Percentiles rank a stretch among this genome's conserved stretches.
Conservation (phyloP, 2,113 vertebrate genomes). For the Petrocephalus zakoni region DNA sequence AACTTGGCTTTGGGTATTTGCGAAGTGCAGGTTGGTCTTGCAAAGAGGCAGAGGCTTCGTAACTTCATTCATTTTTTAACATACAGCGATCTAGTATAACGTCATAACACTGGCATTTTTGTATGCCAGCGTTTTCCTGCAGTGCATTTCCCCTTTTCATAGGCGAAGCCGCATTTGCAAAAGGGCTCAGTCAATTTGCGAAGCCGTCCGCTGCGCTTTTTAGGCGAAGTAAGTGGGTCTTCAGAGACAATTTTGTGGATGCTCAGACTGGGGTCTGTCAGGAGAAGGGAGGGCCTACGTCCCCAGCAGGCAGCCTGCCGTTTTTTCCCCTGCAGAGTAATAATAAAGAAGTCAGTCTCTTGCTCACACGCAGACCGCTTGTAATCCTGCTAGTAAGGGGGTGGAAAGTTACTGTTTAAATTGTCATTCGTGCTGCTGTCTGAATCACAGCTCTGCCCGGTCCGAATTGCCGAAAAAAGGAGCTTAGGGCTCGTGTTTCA, state of each 20-base stretch:
- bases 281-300: background rate
- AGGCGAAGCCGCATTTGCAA: background rate
- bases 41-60: background rate
- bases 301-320: background rate
- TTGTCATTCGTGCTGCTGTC: background rate
- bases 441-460: background rate
- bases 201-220: background rate
- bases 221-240: background rate
- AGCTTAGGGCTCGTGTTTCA: background rate
- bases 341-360: background rate
- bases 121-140: background rate
- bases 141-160: background rate
- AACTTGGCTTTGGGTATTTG: background rate
- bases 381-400: constrained; percentile 6
- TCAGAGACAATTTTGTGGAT: background rate
- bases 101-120: background rate
- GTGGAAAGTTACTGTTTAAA: constrained; percentile 10
- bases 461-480: no score
- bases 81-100: background rate
- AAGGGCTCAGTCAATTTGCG: background rate
- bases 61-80: background rate
- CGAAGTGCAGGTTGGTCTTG: background rate
- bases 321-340: background rate
- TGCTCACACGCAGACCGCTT: background rate
- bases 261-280: background rate